Base-by-base conservation (phyloP, 2,113 vertebrate genomes). In the Accipiter cooperii region DNA sequence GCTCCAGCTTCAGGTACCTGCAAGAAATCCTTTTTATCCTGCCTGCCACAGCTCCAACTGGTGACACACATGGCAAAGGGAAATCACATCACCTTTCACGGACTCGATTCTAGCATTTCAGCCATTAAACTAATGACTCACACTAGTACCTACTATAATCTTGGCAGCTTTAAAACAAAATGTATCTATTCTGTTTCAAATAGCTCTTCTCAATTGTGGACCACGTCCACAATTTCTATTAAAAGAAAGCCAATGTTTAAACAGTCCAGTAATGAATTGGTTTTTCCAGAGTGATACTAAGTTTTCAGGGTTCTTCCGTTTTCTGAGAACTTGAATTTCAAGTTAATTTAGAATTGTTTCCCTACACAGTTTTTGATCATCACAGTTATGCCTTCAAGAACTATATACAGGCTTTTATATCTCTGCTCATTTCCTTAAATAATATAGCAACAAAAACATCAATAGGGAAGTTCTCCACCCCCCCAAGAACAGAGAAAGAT, bases 41-140 rank as follows among this genome's bases (percentile, higher is more conserved):
- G 60, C 8, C 44, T 68, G 55, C 7, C 40, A 22, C 17, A 40
- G 19, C 24, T 66, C n/a, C 17, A 46, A 3, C 1, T 81, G 34
- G 16, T 25, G 8, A 66, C 25, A 21, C 3, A 13, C 2, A 5
- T 4, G 5, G 36, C 24, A 87, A 78, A 66, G 7, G 8, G 10
- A 87, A 33, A 17, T 61, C 36, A 2, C 8, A 7, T 33, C 34
- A 34, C 8, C 8, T 74, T 84, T 87, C 51, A 58, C 0, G 0
- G 34, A 18, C 18, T 44, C 40, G 12, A 70, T 36, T 14, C 9
- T 74, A 31, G 5, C 1, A 7, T 78, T 89, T 87, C 36, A 84
- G 42, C 25, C 21, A 54, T 57, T 58, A 57, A 95, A 84, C 17
- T 29, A 40, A 44, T 49, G 11, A 49, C 22, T 76, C 17, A 33